Conservation (phyloP, 2,888 invertebrate genomes). For the Microplitis deprimator region DNA sequence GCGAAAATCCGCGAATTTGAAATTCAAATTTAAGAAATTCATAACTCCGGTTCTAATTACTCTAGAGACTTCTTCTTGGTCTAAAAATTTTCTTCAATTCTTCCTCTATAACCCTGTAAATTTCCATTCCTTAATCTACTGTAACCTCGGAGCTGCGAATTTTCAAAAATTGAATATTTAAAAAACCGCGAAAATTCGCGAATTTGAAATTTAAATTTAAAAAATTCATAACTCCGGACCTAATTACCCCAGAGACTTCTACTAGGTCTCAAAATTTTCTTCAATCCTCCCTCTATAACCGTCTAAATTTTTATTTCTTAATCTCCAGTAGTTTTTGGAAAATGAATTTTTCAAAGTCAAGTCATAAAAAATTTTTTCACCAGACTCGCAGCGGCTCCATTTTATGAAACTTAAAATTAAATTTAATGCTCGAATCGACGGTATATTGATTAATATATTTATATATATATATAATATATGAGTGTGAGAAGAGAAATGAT, state of each 20-base stretch:
- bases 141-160: too few relatives aligned
- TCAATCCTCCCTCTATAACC: background rate
- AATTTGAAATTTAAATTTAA: too few relatives aligned
- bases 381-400: too few relatives aligned
- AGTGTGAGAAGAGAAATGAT: background rate
- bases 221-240: background rate
- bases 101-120: background rate
- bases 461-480: background rate
- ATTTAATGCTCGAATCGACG: too few relatives aligned
- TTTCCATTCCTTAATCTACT: background rate
- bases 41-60: too few relatives aligned
- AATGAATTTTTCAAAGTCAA: background rate
- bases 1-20: conserved; percentile 41
- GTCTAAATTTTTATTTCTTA: background rate
- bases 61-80: too few relatives aligned
- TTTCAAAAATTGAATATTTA: background rate
- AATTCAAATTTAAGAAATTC: conserved; percentile 51
- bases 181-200: background rate
- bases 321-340: background rate
- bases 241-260: conserved; percentile 19
- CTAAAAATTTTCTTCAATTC: too few relatives aligned
- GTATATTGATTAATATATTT: background rate
- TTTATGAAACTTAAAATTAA: too few relatives aligned
- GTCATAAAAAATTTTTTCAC: background rate
- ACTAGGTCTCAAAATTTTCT: background rate